A percentile compares a stretch with the other conserved stretches of the same genome.
Evolutionary conservation across 2,797 vertebrate species (phyloP).

Genomic region (Galagoides demidoff): DNA sequence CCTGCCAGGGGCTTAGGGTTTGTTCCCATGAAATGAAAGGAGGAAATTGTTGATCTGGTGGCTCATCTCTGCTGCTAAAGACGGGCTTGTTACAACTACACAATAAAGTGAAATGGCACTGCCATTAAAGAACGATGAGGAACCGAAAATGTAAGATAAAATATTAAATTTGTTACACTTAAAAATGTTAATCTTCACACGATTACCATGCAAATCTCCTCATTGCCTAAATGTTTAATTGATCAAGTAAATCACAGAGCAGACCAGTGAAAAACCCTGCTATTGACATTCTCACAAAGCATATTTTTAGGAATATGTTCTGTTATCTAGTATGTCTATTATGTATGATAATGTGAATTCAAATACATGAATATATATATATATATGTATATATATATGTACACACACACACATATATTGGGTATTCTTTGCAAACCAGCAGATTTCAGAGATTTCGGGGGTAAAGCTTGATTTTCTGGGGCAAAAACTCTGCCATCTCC

Average conservation of each 20-base stretch:
- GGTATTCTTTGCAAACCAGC: constrained; percentile 26
- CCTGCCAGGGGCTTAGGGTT: not conserved
- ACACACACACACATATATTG: not conserved
- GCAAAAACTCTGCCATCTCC: constrained; percentile 68
- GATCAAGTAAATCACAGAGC: constrained; percentile 80
- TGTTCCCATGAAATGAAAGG: constrained; percentile 35
- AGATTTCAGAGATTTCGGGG: constrained; percentile 80
- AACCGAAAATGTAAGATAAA: constrained; percentile 73
- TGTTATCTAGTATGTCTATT: constrained; percentile 76
- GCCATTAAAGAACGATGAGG: constrained; percentile 62
- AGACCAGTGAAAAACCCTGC: constrained; percentile 74
- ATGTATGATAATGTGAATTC: not conserved
- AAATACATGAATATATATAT: not conserved
- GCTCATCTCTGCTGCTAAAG: constrained; percentile 43
- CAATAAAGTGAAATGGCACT: constrained; percentile 27
- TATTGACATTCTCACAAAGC: constrained; percentile 69
- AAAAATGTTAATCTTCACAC: constrained; percentile 78
- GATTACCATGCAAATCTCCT: constrained; percentile 79
- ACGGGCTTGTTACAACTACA: constrained; percentile 56
- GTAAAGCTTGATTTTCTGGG: constrained; percentile 70
- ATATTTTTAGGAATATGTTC: constrained; percentile 47
- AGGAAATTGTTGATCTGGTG: not conserved
- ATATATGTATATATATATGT: not conserved
- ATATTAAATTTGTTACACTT: constrained; percentile 78
- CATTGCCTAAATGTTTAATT: constrained; percentile 79